These are phyloP conservation scores for Helicolenus hilgendorfi DNA, from an alignment of 2,797 vertebrate genomes.

Conservation along the genomic window DNA sequence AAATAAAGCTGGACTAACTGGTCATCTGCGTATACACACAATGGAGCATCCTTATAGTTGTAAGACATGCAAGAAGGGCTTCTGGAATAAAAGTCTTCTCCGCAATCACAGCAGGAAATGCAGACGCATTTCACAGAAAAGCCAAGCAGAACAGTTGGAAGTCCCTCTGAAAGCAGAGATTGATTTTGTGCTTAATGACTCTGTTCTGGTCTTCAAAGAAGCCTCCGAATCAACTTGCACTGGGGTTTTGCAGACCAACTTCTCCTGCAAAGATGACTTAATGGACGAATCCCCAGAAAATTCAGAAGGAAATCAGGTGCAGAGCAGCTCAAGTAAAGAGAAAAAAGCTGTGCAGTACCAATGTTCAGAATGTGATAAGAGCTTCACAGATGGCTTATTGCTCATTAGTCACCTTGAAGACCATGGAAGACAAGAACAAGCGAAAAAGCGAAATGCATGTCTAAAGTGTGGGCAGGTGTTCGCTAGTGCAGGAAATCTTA, in stretches of 20 bases:
- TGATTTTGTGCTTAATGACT: constrained; percentile 72
- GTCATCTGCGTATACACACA: constrained; percentile 83
- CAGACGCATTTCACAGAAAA: constrained; percentile 22
- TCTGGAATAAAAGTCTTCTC: constrained; percentile 84
- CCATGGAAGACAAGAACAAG: constrained; percentile 88
- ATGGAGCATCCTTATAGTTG: constrained; percentile 73
- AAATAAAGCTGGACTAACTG: constrained; percentile 76
- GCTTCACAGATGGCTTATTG: constrained; percentile 91
- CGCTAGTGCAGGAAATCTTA: constrained; percentile 66
- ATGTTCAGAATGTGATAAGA: constrained; percentile 91
- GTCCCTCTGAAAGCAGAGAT: constrained; percentile 74
- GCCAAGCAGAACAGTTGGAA: constrained; percentile 11
- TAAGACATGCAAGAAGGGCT: constrained; percentile 82
- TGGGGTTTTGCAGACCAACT: constrained; percentile 81
- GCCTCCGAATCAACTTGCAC: constrained; percentile 72
- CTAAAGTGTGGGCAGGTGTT: constrained; percentile 79
- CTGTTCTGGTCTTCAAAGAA: constrained; percentile 79
- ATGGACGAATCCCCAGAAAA: constrained; percentile 33
- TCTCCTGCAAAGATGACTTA: constrained; percentile 80
- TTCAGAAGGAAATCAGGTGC: constrained; percentile 12
- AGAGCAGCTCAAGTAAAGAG: constrained; percentile 42
- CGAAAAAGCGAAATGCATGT: constrained; percentile 80
- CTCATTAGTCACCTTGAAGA: constrained; percentile 92
- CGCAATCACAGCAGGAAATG: constrained; percentile 88
- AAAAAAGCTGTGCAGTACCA: constrained; percentile 86